Evolutionary conservation across 2,797 vertebrate species (phyloP), one percentile per base, ranked within the genome.

Genomic region (Anas capensis): DNA sequence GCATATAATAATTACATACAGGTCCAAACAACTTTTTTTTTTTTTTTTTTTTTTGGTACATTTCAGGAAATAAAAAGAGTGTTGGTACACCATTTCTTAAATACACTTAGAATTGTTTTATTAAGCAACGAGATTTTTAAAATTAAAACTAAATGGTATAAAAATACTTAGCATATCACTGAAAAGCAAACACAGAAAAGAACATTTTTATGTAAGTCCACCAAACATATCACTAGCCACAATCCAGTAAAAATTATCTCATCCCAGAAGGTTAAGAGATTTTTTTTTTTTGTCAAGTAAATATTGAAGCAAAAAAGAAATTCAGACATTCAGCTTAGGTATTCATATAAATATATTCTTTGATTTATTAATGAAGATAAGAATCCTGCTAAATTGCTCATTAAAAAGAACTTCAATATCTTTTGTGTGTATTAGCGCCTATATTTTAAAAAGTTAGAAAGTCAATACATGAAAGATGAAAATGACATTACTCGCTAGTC

Each of bases 361-460:
- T 96, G 86, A 96, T 96, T 97, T 96, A 96, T 96, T 97, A 95
- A 95, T 84, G 71, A 96, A 91, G 83, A 93, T 95, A 94, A 86
- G 87, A 96, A 91, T 94, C 70, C 68, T 92, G 86, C 86, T 93
- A 89, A 96, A 95, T 76, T 93, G 93, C 94, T 97, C 95, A 93
- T 88, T 95, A 96, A 97, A 95, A 27, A 72, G 42, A 96, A 69
- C 78, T 86, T 91, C 66, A 76, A 8, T 85, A 61, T 68, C 79
- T 94, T 87, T 88, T 93, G 65, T 93, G 48, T 82, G 87, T 82
- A 23, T 61, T 90, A 87, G 42, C 21, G 75, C 57, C 70, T 72
- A 40, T 69, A 91, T 88, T 93, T 96, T 95, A 96, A 90, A 90
- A 76, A 95, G 86, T 64, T 76, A 92, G 80, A 69, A 89, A 95